Base-by-base conservation (phyloP, 2,113 vertebrate genomes). In the Stigmatopora argus region DNA sequence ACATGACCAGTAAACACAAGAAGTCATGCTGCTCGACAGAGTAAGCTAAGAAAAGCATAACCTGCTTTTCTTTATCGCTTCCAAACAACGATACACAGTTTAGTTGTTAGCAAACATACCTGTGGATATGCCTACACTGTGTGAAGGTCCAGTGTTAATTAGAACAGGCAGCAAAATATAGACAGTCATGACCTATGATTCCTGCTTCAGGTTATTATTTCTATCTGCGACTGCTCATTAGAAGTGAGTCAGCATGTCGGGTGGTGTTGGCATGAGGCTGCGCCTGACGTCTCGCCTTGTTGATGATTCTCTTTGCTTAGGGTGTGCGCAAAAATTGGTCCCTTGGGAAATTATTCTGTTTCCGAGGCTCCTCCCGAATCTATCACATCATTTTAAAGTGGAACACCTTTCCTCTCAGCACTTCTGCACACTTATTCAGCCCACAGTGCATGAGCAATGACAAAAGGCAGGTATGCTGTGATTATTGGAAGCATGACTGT, bases 291-390 rank as follows among this genome's bases (percentile, higher is more conserved):
- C 79, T 86, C 80, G 78, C 80, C 78, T 86, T 75, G 81, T 81
- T 85, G 80, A 73, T 83, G 78, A 85, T 85, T 82, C 89, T 86
- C 83, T 90, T 88, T 89, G 86, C 89, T 87, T 74, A 78, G 74
- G 73, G 74, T 79, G 75, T 67, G 70, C 85, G 87, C 80, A 59
- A 85, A 89, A 91, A 91, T 90, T 90, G 88, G 89, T 88, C 91
- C 88, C 85, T 56, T 65, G 90, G 91, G 91, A 92, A 88, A 88
- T 90, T 86, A 87, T 86, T 82, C 64, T 77, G 85, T 85, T 81
- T 79, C 86, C 31, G 60, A 56, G 67, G 62, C 73, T 85, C 87
- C 85, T 86, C 84, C 81, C 80, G 85, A 89, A 92, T 92, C 89
- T 90, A 91, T 92, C 89, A 90, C 79, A 65, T 83, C 66, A 77